Evolutionary conservation across 2,888 invertebrate genomes (phyloP).

Genomic region (Tupiocoris notatus): DNA sequence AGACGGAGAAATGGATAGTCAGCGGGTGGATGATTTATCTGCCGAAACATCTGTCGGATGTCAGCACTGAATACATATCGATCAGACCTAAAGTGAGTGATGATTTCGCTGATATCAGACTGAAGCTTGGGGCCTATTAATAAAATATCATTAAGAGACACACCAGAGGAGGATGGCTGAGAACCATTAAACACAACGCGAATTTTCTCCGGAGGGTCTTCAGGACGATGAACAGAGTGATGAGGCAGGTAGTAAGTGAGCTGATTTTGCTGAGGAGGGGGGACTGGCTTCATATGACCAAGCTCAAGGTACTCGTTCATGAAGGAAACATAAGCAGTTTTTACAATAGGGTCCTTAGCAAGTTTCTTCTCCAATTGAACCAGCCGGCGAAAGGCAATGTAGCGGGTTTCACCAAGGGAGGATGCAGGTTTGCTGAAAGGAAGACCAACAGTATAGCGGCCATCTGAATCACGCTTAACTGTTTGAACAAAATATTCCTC

Average conservation of each 20-base stretch:
- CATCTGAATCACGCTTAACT: background rate
- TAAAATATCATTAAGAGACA: background rate
- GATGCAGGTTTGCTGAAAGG: background rate
- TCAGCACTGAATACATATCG: conserved; percentile 37
- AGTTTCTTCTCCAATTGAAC: conserved; percentile 3
- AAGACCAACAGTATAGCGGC: conserved; percentile 2
- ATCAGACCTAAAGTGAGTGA: conserved; percentile 23
- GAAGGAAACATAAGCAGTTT: background rate
- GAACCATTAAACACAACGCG: background rate
- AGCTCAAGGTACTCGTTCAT: conserved; percentile 35
- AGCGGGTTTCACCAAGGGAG: background rate
- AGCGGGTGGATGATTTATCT: conserved; percentile 31
- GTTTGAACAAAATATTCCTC: background rate
- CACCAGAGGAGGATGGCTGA: background rate
- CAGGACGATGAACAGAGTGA: conserved; percentile 12
- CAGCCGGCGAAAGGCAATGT: background rate
- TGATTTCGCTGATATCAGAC: background rate
- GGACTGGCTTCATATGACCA: conserved; percentile 17
- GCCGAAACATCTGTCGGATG: conserved; percentile 42
- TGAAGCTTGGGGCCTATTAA: background rate
- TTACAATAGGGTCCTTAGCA: background rate
- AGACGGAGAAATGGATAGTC: conserved; percentile 48
- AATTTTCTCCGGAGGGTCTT: too few species aligned
- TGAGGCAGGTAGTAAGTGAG: conserved; percentile 10
- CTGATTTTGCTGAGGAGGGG: background rate